Evolutionary conservation across 2,888 invertebrate genomes (phyloP), one percentile per base, ranked within the genome.

Genomic region (Drosophila subquinaria): DNA sequence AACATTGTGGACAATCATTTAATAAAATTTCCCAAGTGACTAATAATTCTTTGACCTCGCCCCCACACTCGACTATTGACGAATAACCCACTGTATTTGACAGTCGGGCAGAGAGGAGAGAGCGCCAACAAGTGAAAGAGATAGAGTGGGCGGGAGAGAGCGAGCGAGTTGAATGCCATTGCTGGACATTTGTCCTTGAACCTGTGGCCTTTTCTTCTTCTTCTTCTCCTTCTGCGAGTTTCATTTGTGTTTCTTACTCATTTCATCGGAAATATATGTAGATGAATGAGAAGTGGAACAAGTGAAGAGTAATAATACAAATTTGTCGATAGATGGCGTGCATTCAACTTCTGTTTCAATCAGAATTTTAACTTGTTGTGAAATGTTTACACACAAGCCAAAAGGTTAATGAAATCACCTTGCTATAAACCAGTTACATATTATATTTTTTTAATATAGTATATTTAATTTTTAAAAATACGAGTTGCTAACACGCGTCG

Each of bases 101-200:
- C 45, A 52, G 38, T 10, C 15, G 27, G 40, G 4, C 36, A 42
- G 42, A 15, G 20, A 33, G 17, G 17, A 51, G 47, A 65, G 59
- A 65, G 52, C 27, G 23, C 11, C 15, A 51, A 10, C 45, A 45
- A 36, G 20, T 47, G 55, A 52, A 20, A 42, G 64, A 50, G 36
- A 59, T 20, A 64, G 55, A 61, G 53, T 63, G 48, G 45, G 47
- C 65, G 81, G 0, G 40, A 15, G 53, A 40, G 40, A 23, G 53
- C 10, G 40, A 23, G 53, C 10, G 59, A 59, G 59, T 82, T 81
- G 69, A 81, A 79, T 79, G 82, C 61, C 81, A 79, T 60, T 64
- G 56, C 50, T 59, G 65, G 68, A 73, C 55, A 55, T 62, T 75
- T 79, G 80, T 79, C 81, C 81, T 82, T 81, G 81, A 81, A 82